These are phyloP conservation scores for Rhyacophila evoluta DNA, from an alignment of 2,888 invertebrate species.

Conservation along the genomic window DNA sequence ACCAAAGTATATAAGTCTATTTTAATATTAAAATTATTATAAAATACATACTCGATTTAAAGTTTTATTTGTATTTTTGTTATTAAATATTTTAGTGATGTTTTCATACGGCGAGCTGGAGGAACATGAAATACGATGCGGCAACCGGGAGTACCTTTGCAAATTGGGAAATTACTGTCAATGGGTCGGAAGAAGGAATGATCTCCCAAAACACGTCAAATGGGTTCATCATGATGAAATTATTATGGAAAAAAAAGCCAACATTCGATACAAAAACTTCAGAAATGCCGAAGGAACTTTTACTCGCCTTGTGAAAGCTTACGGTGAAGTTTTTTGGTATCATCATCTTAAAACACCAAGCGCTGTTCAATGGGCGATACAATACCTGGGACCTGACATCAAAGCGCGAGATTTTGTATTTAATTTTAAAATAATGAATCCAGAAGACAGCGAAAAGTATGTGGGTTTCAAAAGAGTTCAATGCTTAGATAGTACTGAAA, in stretches of 20 bases:
- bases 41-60: too few species aligned
- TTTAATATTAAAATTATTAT: too few species aligned
- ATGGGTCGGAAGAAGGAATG: constrained; percentile 5
- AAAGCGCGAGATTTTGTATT: constrained; percentile 23
- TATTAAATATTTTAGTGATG: constrained; percentile 25
- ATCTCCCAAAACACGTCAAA: constrained; percentile 25
- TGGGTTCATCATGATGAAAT: not conserved
- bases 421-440: constrained; percentile 34
- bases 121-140: constrained; percentile 30
- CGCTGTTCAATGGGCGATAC: constrained; percentile 34
- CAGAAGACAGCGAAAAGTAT: constrained; percentile 29
- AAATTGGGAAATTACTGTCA: constrained; percentile 5
- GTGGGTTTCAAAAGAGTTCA: constrained; percentile 29
- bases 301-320: constrained; percentile 26
- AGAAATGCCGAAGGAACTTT: constrained; percentile 23
- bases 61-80: too few species aligned
- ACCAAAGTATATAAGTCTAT: too few species aligned
- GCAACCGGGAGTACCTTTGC: constrained; percentile 24
- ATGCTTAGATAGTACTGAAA: constrained; percentile 26
- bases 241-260: constrained; percentile 23
- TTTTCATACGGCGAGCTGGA: not conserved
- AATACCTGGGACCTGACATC: constrained; percentile 40
- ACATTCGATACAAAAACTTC: constrained; percentile 12
- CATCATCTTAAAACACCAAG: constrained; percentile 16
- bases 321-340: constrained; percentile 38